Base-by-base conservation (phyloP, 2,113 vertebrate genomes). In the Procapra przewalskii region DNA sequence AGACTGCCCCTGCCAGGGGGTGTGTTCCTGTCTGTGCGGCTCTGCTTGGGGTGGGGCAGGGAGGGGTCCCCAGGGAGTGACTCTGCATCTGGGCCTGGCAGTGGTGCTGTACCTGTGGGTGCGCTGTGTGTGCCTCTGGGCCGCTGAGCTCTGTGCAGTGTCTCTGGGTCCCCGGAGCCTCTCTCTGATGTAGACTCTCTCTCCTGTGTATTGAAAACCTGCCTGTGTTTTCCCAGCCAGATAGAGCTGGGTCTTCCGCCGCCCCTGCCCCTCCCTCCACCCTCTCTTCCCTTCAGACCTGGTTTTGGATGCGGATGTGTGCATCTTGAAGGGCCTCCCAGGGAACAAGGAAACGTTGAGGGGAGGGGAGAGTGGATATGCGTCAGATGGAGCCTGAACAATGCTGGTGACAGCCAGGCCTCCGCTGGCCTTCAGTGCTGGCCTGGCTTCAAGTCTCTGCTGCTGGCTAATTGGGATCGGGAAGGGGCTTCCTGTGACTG, bases 321-420 rank as follows among this genome's bases (percentile, higher is more conserved):
- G 93, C 91, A 62, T 97, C 96, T 79, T 27, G 1, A 62, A 96
- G 87, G 60, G 96, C 88, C 84, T 82, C 88, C 45, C 2, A 4
- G 33, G 86, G 94, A 96, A 84, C 92, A 80, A 96, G 97, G 97
- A 98, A 98, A 91, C 50, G 29, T 96, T 21, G 57, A 50, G 57
- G 79, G 23, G 85, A 50, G 92, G 43, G 36, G 25, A 27, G 14
- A 31, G 96, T 97, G 96, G 98, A 97, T 98, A 95, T 98, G 97
- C 96, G 97, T 98, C 98, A 98, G 87, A 92, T 95, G 95, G 80
- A 89, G 88, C 88, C 1, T 7, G 10, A 98, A 98, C 97, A 98
- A 98, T 98, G 94, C 97, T n/a, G 60, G 97, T 96, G 98, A 96
- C 95, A 96, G 95, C 96, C 96, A 98, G 96, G 84, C 97, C 96